Base-by-base conservation (phyloP, 2,113 vertebrate species). In the Muscicapa adusta region DNA sequence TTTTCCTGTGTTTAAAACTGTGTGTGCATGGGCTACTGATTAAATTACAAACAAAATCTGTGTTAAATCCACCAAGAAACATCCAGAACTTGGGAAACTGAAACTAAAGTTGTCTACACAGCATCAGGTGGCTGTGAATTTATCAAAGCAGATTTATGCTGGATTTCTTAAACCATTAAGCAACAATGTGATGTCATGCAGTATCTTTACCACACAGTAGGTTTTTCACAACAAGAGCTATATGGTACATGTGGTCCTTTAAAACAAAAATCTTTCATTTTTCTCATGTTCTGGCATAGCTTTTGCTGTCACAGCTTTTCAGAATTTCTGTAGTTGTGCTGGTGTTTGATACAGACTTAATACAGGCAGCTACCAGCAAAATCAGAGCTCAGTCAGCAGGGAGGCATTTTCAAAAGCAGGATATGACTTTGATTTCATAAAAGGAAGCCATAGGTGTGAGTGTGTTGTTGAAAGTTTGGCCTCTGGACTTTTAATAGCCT, bases 161-260 rank as follows among this genome's bases (percentile, higher is more conserved):
- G 40, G 19, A 8, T 86, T 80, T 80, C 60, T 62, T 53, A 71
- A 86, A 61, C 38, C 33, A 13, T 70, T 57, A 33, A 14, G 18
- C 40, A 88, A 67, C 45, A 80, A 15, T 29, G 50, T 60, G 57
- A 29, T 75, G 11, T 50, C n/a, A 14, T 28, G 70, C 24, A 31
- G 14, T 33, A 29, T 60, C 83, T 67, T 73, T 65, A 48, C 48
- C 17, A 18, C 26, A 31, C 14, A 18, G 24, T 47, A 67, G 13
- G 14, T 9, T 91, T 93, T 88, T 62, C 81, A 65, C 29, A 47
- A 33, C 10, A 82, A 51, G 31, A 68, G 17, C 28, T 83, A 11
- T 10, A 5, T 24, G 16, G 19, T 14, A 25, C 18, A 5, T 0
- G 0, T 31, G 6, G 5, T 50, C 16, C 23, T 92, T 50, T 66